Base-by-base conservation (phyloP, 2,888 invertebrate genomes). In the Athrips mouffetella region DNA sequence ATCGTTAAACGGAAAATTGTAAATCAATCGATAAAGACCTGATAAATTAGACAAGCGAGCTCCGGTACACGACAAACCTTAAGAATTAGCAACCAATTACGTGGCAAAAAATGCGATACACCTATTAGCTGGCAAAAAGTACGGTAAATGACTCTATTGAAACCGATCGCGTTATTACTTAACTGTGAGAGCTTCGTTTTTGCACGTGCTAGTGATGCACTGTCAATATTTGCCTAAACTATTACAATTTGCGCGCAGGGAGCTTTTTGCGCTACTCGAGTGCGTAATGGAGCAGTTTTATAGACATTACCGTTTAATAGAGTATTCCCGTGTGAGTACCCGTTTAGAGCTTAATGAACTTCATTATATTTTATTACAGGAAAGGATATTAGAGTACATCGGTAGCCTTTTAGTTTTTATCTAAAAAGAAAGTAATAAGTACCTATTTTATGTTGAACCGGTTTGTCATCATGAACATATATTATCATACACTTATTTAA, bases 1-100 rank as follows among this genome's bases (percentile, higher is more conserved):
- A 40, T 39, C 39, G 35, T 44, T 35, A 45, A 37, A 23, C 55
- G 53, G 52, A 48, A 55, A 59, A 59, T 61, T 63, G 61, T 71
- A 66, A 74, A 75, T 73, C 64, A 67, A 65, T 66, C 57, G 73
- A 76, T 73, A 74, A 63, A 58, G 59, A 80, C 70, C 66, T 53
- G 56, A 54, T 58, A 58, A 57, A 50, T 56, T 52, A 57, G 54
- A 58, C 58, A 54, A 56, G 48, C 18, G 52, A 58, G 48, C 51
- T 37, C 58, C 55, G 56, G 57, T 66, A 59, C 62, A 62, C 65
- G 61, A 60, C 57, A 62, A 63, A 65, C 60, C 58, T 60, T 62
- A 59, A 60, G 61, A 67, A 74, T 77, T 75, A 77, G 64, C 66
- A 65, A 67, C 65, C 71, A 73, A 80, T 81, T 80, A 79, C 58